Evolutionary conservation across 2,797 vertebrate species (phyloP).

Genomic region (Sylvilagus floridanus): DNA sequence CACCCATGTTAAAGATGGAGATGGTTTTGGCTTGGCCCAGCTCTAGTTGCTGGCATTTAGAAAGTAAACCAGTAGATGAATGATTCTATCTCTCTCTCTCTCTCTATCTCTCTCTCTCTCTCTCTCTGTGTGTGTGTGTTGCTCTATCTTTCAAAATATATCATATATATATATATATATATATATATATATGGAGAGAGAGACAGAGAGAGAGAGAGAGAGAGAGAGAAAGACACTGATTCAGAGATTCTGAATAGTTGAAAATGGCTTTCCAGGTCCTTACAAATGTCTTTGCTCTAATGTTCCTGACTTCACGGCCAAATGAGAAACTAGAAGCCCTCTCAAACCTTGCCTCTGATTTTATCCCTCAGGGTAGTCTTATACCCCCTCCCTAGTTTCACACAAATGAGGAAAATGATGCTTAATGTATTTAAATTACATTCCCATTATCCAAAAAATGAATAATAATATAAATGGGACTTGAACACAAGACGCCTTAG

Average conservation of each 20-base stretch:
- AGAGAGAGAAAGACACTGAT: background rate
- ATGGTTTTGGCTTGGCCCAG: too few species aligned
- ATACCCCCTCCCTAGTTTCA: background rate
- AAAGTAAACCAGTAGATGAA: too few species aligned
- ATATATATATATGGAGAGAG: too few species aligned
- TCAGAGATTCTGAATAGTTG: background rate
- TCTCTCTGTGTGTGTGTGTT: too few species aligned
- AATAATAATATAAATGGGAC: background rate
- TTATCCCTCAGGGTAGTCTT: background rate
- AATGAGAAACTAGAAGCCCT: background rate
- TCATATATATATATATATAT: too few species aligned
- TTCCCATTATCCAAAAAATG: background rate
- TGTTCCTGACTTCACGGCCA: background rate
- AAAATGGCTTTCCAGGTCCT: background rate
- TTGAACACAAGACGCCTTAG: background rate
- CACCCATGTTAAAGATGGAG: too few species aligned
- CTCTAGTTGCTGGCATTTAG: too few species aligned
- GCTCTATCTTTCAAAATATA: too few species aligned
- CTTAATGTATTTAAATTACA: background rate
- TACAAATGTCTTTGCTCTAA: background rate
- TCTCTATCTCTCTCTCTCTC: too few species aligned
- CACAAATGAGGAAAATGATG: background rate
- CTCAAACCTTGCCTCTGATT: background rate
- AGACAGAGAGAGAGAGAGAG: too few species aligned
- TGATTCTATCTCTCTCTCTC: too few species aligned